phyloP scores from a whole-genome alignment of 2,888 invertebrate genomes.

The Dolichopus griseipennis region DNA sequence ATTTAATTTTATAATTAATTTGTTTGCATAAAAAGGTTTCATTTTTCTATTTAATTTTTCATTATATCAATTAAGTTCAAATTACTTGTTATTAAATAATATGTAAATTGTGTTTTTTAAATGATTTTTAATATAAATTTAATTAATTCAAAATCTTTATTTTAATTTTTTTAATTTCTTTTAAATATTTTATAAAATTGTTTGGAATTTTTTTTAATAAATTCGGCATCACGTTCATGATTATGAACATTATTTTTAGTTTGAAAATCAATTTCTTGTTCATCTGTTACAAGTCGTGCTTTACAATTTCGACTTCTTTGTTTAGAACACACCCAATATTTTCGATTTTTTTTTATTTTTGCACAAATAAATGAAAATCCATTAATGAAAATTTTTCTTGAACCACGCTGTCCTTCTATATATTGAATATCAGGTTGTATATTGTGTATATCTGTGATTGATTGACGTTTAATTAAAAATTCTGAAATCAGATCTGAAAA shows the following conservation, averaged over 20 bases:
- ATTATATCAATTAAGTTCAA: too few species aligned
- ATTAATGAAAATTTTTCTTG: constrained; percentile 31
- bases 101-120: too few species aligned
- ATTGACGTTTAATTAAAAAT: background rate
- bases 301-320: constrained; percentile 36
- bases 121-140: too few species aligned
- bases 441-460: constrained; percentile 24
- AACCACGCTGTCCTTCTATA: constrained; percentile 33
- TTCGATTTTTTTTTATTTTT: constrained; percentile 31
- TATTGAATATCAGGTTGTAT: constrained; percentile 25
- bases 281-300: constrained; percentile 33
- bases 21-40: too few species aligned
- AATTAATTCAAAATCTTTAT: too few species aligned
- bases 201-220: background rate
- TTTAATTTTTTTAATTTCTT: background rate
- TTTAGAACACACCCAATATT: constrained; percentile 37
- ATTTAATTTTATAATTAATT: too few species aligned
- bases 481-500: background rate
- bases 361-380: constrained; percentile 34
- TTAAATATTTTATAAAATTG: background rate
- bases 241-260: constrained; percentile 32
- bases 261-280: constrained; percentile 27
- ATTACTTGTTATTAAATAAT: too few species aligned
- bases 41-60: too few species aligned
- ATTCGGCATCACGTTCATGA: constrained; percentile 23